phyloP scores from a whole-genome alignment of 1,140 invertebrate genomes.

The Lasaia peninsularis region DNA sequence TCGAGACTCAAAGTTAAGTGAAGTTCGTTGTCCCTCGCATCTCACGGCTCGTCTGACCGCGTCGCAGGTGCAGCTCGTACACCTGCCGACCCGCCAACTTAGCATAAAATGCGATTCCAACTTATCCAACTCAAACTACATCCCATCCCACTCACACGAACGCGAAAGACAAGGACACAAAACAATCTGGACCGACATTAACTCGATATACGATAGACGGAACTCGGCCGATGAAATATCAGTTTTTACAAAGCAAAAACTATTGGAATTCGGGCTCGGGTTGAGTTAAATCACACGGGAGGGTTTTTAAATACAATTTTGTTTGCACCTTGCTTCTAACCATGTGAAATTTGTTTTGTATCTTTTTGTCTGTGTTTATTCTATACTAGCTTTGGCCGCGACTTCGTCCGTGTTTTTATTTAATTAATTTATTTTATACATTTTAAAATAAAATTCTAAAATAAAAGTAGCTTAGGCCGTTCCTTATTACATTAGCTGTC shows the following conservation, averaged over 20 bases:
- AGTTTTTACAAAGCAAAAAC: conserved; percentile 74
- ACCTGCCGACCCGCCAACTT: conserved; percentile 65
- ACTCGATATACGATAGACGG: conserved; percentile 60
- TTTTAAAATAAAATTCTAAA: too few species aligned
- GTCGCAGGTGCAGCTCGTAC: conserved; percentile 63
- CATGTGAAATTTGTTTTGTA: background rate
- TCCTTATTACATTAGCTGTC: too few species aligned
- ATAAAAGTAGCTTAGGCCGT: too few species aligned
- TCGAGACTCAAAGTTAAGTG: background rate
- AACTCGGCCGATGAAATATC: conserved; percentile 67
- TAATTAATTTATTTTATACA: too few species aligned
- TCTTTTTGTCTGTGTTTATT: too few species aligned
- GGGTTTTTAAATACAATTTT: conserved; percentile 61
- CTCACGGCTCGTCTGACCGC: conserved; percentile 52
- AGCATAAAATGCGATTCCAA: conserved; percentile 66
- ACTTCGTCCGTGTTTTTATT: too few species aligned
- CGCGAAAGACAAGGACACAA: conserved; percentile 34
- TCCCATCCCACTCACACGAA: conserved; percentile 41
- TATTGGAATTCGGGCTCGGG: conserved; percentile 63
- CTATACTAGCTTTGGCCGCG: too few species aligned
- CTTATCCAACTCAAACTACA: conserved; percentile 51
- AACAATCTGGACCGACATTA: conserved; percentile 58
- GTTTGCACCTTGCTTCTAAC: conserved; percentile 22
- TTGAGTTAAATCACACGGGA: conserved; percentile 37
- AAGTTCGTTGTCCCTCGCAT: conserved; percentile 58